Base-by-base conservation (phyloP, 1,140 invertebrate genomes). In the Drosophila nikananu region DNA sequence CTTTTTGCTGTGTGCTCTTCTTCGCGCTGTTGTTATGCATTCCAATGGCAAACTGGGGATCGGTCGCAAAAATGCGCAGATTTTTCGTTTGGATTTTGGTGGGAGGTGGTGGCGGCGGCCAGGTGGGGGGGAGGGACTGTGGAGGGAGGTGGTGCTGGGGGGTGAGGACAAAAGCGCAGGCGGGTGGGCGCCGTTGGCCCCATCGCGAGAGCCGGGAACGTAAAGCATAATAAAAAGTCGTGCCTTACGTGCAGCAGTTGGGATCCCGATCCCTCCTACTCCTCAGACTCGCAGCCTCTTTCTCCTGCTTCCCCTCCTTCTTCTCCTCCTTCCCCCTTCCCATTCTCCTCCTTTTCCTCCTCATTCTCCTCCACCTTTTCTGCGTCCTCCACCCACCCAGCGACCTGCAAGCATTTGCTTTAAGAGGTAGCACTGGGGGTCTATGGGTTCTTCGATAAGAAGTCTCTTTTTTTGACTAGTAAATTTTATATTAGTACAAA, bases 221-320 rank as follows among this genome's bases (percentile, higher is more conserved):
- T 89, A 89, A 87, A 87, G 84, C 84, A 87, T 87, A 83, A 87
- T 87, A 87, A 87, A 89, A 87, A 87, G 81, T 87, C 83, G 83
- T 87, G 83, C 83, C 81, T 87, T 89, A 87, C 83, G 83, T 87
- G 83, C 83, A 89, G 83, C 83, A 71, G 80, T 80, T 64, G 65
- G 62, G 52, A 65, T 48, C 41, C 65, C 41, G 35, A 39, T 30
- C 52, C 52, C 32, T 25, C 46, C 23, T 10, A 49, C 48, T 49
- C 46, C 46, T 17, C 21, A 25, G 46, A 12, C 15, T 49, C 8
- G 7, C 19, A 2, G 10, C 12, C 19, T 46, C 44, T 8, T 10
- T 9, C 19, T 19, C 2, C 42, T 5, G 10, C 19, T 46, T 3
- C 19, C 25, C 17, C 15, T 49, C 0, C 23, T 13, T 19, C 19